Conservation (phyloP, 2,113 vertebrate genomes). For the Prinia subflava region DNA sequence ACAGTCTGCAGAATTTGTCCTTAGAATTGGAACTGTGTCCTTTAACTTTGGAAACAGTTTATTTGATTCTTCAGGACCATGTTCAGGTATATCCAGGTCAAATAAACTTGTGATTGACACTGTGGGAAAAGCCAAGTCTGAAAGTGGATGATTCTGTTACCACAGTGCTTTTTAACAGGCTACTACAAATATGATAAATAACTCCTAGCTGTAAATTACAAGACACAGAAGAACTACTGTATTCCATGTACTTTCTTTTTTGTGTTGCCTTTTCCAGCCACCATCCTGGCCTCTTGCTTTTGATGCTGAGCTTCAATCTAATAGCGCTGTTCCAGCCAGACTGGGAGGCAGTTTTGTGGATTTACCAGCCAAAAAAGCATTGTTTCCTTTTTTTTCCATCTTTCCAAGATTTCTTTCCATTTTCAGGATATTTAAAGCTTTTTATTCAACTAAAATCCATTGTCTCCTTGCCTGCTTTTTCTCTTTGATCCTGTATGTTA, state of each 20-base stretch:
- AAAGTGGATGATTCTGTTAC: background rate
- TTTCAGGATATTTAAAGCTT: background rate
- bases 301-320: background rate
- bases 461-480: background rate
- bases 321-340: accelerated
- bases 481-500: background rate
- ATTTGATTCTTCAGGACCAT: background rate
- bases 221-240: constrained; percentile 47
- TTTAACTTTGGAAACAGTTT: background rate
- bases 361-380: background rate
- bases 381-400: accelerated
- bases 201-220: background rate
- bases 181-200: background rate
- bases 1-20: background rate
- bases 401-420: background rate
- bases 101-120: background rate
- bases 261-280: background rate
- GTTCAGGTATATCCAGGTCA: background rate
- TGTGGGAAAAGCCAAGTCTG: background rate
- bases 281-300: background rate
- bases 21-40: background rate
- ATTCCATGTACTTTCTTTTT: background rate
- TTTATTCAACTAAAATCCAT: background rate
- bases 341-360: background rate
- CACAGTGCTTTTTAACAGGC: background rate